Base-by-base conservation (phyloP, 2,888 invertebrate genomes). In the Conistra vaccinii region DNA sequence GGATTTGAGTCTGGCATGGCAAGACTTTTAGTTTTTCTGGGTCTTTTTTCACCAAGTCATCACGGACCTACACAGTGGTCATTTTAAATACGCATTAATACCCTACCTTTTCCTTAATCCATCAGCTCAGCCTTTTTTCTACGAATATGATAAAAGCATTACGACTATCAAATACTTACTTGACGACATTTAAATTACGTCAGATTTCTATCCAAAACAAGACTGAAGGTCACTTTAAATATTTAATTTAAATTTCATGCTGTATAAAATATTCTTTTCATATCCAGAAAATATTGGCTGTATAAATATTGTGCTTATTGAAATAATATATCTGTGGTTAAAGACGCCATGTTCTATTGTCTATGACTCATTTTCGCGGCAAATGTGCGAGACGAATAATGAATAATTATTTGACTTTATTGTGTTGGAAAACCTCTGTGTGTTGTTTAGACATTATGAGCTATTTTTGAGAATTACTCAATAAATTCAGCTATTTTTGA, bases 301-400 rank as follows among this genome's bases (percentile, higher is more conserved):
- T 72, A 23, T 69, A 76, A 79, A 76, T 70, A 69, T 74, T 58
- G 35, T 55, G 6, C 63, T 62, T 32, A 80, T 73, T 84, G 53
- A 73, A 48, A 32, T 29, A 14, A 32, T 23, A 29, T 61, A n/a
- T 73, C 57, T 69, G 66, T 73, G 72, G 32, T 55, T 61, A 42
- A 53, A 71, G 39, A 53, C 71, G 67, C 63, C 71, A 74, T 80
- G 55, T 72, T 79, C 69, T 61, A 42, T 69, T 69, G 68, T 76
- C 69, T 73, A 63, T 85, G 87, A 87, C 73, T 85, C 85, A 85
- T 71, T 76, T 83, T 74, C 70, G 79, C 80, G 83, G 73, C 74
- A 79, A 83, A 77, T 65, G 80, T 63, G 32, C 69, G 73, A 70
- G 53, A 66, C 32, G 69, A 73, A 66, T 60, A 53, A 61, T 85